Evolutionary conservation across 1,140 invertebrate species (phyloP).

Genomic region (Drosophila sturtevanti): DNA sequence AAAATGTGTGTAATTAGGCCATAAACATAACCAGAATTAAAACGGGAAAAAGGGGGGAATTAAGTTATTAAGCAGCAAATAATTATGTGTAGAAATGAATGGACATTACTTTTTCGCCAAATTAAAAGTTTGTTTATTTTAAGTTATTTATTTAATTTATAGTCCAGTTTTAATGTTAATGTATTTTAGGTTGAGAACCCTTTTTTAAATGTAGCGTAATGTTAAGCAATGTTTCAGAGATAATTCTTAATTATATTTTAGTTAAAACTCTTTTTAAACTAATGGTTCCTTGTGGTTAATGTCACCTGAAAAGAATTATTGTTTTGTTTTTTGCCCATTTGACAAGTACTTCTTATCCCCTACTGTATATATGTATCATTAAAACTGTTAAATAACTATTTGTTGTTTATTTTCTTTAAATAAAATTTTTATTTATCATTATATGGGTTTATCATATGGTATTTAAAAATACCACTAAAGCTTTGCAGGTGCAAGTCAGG

Average conservation of each 20-base stretch:
- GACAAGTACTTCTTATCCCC: no score
- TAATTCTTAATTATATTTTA: neutral
- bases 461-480: neutral
- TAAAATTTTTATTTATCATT: neutral
- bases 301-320: neutral
- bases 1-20: slow-evolving; percentile 32
- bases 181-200: neutral
- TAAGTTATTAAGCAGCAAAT: neutral
- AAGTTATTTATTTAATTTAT: neutral
- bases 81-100: neutral
- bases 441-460: neutral
- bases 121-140: neutral
- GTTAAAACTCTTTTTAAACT: neutral
- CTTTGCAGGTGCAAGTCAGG: neutral
- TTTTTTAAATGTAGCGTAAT: neutral
- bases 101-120: neutral
- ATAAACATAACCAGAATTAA: slow-evolving; percentile 10
- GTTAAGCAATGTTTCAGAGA: neutral
- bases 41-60: neutral
- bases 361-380: no score
- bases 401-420: neutral
- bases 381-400: no score
- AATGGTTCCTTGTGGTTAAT: neutral
- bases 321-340: no score
- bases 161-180: neutral